Base-by-base conservation (phyloP, 2,113 vertebrate genomes). In the Xiphophorus maculatus region DNA sequence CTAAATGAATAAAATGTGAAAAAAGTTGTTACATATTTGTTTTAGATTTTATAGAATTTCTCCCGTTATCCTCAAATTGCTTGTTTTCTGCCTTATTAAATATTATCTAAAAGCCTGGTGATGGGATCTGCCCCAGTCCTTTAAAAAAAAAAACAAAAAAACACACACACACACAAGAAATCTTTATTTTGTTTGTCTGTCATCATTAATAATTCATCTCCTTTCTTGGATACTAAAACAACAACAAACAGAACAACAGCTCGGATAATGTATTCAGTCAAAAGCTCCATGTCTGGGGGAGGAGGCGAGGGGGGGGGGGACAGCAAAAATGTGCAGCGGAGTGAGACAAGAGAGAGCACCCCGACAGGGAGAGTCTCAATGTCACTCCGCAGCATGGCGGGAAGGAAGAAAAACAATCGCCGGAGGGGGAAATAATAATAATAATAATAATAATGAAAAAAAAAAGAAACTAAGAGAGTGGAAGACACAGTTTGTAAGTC, bases 221-320 rank as follows among this genome's bases (percentile, higher is more conserved):
- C 82, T 87, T 85, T 85, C 90, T 87, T 80, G 80, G 86, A 83
- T 88, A 85, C 90, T 90, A 92, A 92, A 91, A 93, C 90, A 93
- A 91, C 91, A 92, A 92, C 90, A 92, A 93, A 91, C 89, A 91
- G 88, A 91, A 93, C 91, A 93, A 93, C 90, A 91, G 90, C 92
- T 89, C 75, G 48, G 88, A 90, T 93, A 92, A 93, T 93, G 85
- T 93, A 93, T 93, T 91, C 92, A 93, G 92, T 91, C 86, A 89
- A 91, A 91, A 90, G 91, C 92, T 91, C 88, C 84, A 85, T 84
- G 91, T 93, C 85, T 90, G n/a, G 65, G 37, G 65, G 88, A 91
- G 90, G 85, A 10, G 22, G 51, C 17, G 65, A 30, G 0, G 88
- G 3, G 92, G 90, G 92, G 90, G 85, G 51, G 51, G 51, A 37